Base-by-base conservation (phyloP, 2,113 vertebrate genomes). In the Oreochromis niloticus region DNA sequence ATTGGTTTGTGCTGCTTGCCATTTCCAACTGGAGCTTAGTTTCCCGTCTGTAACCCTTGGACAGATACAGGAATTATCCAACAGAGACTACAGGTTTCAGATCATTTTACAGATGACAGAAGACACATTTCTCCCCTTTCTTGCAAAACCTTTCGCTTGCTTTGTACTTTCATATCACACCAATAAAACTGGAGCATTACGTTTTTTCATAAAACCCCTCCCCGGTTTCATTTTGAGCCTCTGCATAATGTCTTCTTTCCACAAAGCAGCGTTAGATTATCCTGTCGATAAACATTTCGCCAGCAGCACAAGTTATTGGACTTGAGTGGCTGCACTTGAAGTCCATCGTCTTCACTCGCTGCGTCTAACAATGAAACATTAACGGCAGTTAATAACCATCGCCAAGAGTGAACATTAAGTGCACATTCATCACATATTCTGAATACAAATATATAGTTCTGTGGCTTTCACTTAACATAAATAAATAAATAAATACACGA, bases 61-160 rank as follows among this genome's bases (percentile, higher is more conserved):
- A 81, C 66, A 81, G 75, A 88, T 57, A 80, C 59, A 78, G 30
- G 30, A n/a, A n/a, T 84, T 27, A 85, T 71, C 80, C 85, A 59
- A n/a, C 8, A 17, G 75, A 80, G 68, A 93, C 92, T 85, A 80
- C 78, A 86, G 71, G 87, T 88, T 54, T 82, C 16, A 81, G 32
- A 54, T 89, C n/a, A 57, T 89, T 92, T 91, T 89, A 82, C 87
- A 87, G 59, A 83, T 71, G 81, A 84, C 50, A 86, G 55, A 83
- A 32, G 78, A 78, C 50, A 59, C 46, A 66, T 88, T 80, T 66
- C 48, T 84, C 46, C 30, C 30, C 32, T 82, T 86, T 57, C 79
- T 55, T 8, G 56, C 85, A 59, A 80, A 82, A 32, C 79, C 57
- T 59, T 39, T 39, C 55, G 13, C 22, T 17, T 52, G 9, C 6